Percentiles rank a stretch among this genome's conserved stretches.
phyloP scores from a whole-genome alignment of 2,888 invertebrate genomes.

The Siphonodentalium dalli region DNA sequence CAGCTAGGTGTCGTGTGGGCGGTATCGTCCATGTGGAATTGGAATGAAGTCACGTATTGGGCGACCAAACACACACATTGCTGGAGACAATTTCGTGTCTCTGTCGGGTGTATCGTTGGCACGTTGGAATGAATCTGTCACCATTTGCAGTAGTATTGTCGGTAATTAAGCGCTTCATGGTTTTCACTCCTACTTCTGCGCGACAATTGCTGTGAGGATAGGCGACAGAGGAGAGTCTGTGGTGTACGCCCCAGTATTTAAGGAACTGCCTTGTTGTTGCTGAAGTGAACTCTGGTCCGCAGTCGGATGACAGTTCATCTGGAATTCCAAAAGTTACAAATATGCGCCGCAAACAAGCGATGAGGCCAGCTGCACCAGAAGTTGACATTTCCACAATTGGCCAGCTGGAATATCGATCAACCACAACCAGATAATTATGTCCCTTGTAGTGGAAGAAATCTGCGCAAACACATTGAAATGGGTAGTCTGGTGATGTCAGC shows the following conservation, averaged over 20 bases:
- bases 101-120: slow-evolving; percentile 27
- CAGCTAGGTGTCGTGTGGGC: slow-evolving; percentile 26
- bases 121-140: slow-evolving; percentile 27
- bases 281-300: slow-evolving; percentile 30
- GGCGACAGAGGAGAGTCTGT: slow-evolving; percentile 29
- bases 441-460: slow-evolving; percentile 27
- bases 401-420: slow-evolving; percentile 32
- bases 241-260: slow-evolving; percentile 25
- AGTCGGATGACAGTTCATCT: slow-evolving; percentile 29
- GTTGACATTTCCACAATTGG: slow-evolving; percentile 23
- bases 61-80: slow-evolving; percentile 31
- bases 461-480: slow-evolving; percentile 26
- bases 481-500: slow-evolving; percentile 21
- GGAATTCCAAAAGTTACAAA: slow-evolving; percentile 35
- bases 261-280: slow-evolving; percentile 26
- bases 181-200: slow-evolving; percentile 31
- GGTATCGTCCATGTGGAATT: slow-evolving; percentile 22
- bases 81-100: slow-evolving; percentile 32
- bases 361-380: slow-evolving; percentile 23
- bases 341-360: slow-evolving; percentile 20
- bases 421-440: slow-evolving; percentile 29
- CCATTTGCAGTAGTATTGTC: slow-evolving; percentile 25
- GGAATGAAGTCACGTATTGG: slow-evolving; percentile 29
- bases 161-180: slow-evolving; percentile 30
- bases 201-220: slow-evolving; percentile 30